These are phyloP conservation scores for Zosterops japonicus DNA, from an alignment of 2,113 vertebrate genomes.

Conservation along the genomic window DNA sequence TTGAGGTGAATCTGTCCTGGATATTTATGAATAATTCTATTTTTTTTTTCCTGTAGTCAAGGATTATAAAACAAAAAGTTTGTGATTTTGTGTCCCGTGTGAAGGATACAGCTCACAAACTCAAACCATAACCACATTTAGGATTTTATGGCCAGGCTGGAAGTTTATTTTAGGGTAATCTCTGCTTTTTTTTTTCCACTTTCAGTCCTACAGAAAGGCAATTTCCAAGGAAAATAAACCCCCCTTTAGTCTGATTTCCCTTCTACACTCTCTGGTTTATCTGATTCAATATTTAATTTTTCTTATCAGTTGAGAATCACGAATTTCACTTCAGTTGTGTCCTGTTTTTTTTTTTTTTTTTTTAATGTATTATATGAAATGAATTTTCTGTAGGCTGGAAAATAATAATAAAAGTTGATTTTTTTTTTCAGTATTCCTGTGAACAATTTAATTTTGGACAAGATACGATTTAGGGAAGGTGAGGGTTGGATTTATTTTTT, in stretches of 20 bases:
- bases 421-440: background rate
- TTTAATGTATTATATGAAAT: background rate
- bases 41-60: background rate
- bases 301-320: background rate
- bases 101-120: background rate
- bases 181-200: background rate
- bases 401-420: background rate
- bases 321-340: background rate
- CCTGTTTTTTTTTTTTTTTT: background rate
- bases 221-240: background rate
- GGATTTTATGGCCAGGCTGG: background rate
- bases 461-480: accelerated
- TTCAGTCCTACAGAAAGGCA: background rate
- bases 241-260: background rate
- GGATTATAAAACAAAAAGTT: background rate
- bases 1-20: background rate
- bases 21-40: background rate
- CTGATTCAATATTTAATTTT: background rate
- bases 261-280: background rate
- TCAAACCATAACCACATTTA: background rate
- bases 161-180: background rate
- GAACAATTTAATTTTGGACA: background rate
- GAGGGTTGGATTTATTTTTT: background rate
- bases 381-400: background rate
- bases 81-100: background rate